A percentile compares a stretch with the other conserved stretches of the same genome.
phyloP scores from a whole-genome alignment of 2,113 vertebrate genomes.

The Myocastor coypus region DNA sequence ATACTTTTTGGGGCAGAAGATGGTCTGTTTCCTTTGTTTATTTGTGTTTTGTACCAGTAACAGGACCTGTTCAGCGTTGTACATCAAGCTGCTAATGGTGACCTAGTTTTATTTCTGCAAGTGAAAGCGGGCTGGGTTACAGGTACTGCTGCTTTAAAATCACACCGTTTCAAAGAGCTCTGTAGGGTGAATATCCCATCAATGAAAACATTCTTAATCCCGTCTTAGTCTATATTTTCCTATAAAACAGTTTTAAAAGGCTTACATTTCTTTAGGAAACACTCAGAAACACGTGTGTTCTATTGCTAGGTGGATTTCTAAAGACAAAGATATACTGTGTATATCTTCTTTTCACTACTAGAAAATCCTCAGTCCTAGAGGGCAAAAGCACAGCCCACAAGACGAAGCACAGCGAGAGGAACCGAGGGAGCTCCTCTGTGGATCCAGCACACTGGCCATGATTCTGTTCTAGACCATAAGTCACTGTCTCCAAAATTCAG shows the following conservation, averaged over 20 bases:
- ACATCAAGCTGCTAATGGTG: background rate
- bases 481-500: conserved; percentile 3
- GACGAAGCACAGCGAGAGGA: background rate
- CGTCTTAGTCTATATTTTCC: background rate
- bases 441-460: background rate
- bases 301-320: background rate
- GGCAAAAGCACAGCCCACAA: background rate
- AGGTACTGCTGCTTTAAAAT: background rate
- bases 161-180: background rate
- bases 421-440: background rate
- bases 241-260: background rate
- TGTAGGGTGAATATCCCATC: background rate
- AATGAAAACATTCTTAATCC: background rate
- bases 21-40: background rate
- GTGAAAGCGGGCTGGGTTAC: background rate
- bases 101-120: background rate
- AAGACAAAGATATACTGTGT: background rate
- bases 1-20: background rate
- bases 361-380: background rate
- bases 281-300: background rate
- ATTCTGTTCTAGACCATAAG: background rate
- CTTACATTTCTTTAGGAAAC: background rate
- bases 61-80: background rate
- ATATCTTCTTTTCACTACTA: background rate
- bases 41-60: conserved; percentile 10